Conservation (phyloP, 2,888 invertebrate genomes). For the Parapristionchus giblindavisi region DNA sequence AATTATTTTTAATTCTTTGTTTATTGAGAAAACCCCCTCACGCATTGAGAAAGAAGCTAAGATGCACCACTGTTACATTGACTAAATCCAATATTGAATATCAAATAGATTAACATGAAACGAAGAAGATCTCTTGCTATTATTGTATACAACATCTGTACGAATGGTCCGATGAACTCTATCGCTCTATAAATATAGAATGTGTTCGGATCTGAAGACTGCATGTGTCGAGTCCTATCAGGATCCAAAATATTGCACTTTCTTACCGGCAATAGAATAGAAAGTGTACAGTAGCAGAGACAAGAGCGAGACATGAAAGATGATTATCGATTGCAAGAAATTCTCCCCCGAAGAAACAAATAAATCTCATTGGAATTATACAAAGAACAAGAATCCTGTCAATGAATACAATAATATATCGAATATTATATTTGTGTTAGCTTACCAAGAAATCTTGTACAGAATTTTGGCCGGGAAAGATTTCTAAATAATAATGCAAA, state of each 20-base stretch:
- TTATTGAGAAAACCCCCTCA: too few species aligned
- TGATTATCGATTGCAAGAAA: neutral
- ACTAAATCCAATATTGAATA: slow-evolving; percentile 95
- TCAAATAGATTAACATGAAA: slow-evolving; percentile 92
- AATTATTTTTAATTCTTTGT: too few species aligned
- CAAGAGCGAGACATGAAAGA: neutral
- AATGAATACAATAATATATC: neutral
- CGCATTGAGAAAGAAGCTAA: too few species aligned
- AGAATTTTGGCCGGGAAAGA: neutral
- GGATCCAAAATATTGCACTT: too few species aligned
- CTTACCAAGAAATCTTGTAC: neutral
- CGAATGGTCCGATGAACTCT: slow-evolving; percentile 89
- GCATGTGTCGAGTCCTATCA: too few species aligned
- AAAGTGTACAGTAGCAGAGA: neutral
- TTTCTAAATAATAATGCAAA: neutral
- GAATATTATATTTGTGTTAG: neutral
- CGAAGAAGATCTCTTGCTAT: slow-evolving; percentile 72
- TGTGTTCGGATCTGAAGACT: too few species aligned
- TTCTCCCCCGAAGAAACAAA: neutral
- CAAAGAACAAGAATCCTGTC: neutral
- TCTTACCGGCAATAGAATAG: neutral
- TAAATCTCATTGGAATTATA: neutral
- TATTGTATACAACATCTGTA: slow-evolving; percentile 72
- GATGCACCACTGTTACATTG: too few species aligned
- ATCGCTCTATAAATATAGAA: slow-evolving; percentile 54